Evolutionary conservation across 2,888 invertebrate genomes (phyloP).

Genomic region (Exephanes ischioxanthus): DNA sequence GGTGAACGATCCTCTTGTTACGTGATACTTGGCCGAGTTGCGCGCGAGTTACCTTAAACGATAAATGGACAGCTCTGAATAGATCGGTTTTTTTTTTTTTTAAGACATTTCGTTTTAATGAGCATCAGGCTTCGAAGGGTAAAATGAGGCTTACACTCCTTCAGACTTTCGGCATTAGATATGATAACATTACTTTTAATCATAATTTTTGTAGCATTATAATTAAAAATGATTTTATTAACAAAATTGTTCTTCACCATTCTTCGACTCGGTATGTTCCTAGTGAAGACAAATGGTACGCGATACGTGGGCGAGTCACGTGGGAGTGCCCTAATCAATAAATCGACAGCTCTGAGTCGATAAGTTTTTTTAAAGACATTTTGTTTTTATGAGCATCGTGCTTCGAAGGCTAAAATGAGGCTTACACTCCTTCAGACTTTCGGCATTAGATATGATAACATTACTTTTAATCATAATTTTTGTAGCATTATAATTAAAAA

Average conservation of each 20-base stretch:
- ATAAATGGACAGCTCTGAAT: constrained; percentile 29
- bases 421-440: neutral
- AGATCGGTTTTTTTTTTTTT: constrained; percentile 2
- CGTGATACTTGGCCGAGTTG: constrained; percentile 27
- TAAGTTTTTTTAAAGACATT: too few species aligned
- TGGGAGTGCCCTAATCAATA: neutral
- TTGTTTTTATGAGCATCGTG: too few species aligned
- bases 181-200: neutral
- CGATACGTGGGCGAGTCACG: neutral
- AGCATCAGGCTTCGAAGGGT: neutral
- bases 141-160: neutral
- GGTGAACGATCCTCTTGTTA: constrained; percentile 37
- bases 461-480: neutral
- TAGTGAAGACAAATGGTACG: neutral
- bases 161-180: neutral
- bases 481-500: neutral
- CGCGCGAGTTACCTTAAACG: constrained; percentile 21
- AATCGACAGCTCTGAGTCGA: neutral
- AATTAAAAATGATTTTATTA: neutral
- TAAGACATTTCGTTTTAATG: neutral
- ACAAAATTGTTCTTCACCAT: neutral
- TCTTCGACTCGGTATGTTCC: neutral
- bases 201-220: neutral
- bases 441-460: neutral
- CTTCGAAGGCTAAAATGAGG: neutral